Evolutionary conservation across 2,888 invertebrate species (phyloP), one percentile per base, ranked within the genome.

Genomic region (Drosophila nr. medialis): DNA sequence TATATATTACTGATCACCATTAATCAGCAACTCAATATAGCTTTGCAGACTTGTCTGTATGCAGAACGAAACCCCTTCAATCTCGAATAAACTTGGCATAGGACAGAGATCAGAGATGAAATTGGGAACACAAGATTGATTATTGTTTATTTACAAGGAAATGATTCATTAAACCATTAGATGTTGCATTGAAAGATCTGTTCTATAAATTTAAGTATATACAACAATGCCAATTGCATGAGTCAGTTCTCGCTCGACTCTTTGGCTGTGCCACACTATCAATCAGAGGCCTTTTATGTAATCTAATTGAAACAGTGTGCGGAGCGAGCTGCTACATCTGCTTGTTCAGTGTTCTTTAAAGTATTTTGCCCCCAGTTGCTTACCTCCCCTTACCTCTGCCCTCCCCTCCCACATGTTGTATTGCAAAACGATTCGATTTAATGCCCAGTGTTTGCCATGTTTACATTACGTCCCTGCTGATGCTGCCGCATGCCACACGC

Each of bases 381-480:
- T 15, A 15, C 36, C 21, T 13, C 10, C 38, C 18, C 24, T 18
- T 36, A 1, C 6, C 29, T 15, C 59, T 13, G n/a, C 34, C 21
- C 21, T 7, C 4, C 21, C 40, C 24, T 4, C 38, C 15, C 27
- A 18, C 27, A 34, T 29, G 4, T 38, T 60, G 49, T 50, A 79
- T 75, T 72, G 66, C 59, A 49, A 79, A 74, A 68, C 64, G 50
- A 66, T 71, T 83, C 72, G 76, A 83, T 83, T 86, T 79, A 40
- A 69, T 60, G 65, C 69, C 24, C 74, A 67, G 58, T 54, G 54
- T 27, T 40, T 56, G 13, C 72, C 73, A 64, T 70, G 83, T 84
- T 86, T 75, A 78, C 75, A 75, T 36, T 29, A 48, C 45, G 36
- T 54, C 40, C 38, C 45, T 21, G 53, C 30, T 51, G 65, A 63